Evolutionary conservation across 2,113 vertebrate genomes (phyloP).

Genomic region (Apteryx mantelli): DNA sequence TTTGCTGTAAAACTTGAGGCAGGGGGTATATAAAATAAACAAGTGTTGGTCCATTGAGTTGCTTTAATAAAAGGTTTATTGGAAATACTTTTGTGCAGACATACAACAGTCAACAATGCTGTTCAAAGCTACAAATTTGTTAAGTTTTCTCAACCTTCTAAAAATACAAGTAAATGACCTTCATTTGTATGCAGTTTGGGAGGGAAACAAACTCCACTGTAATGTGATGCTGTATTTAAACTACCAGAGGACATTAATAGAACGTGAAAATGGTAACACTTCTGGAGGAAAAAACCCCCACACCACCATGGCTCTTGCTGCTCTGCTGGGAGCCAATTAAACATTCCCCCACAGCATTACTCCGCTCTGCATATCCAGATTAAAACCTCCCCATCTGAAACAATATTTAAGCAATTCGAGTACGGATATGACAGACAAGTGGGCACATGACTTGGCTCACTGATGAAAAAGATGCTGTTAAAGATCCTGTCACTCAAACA

Average conservation of each 20-base stretch:
- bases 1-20: neutral
- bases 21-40: conserved; percentile 3
- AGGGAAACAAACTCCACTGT: conserved; percentile 59
- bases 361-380: conserved; percentile 63
- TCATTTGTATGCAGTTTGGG: conserved; percentile 70
- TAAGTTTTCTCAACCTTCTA: conserved; percentile 52
- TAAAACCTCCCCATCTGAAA: conserved; percentile 65
- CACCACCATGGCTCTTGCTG: neutral
- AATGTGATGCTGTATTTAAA: conserved; percentile 65
- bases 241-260: conserved; percentile 73
- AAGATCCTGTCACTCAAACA: conserved; percentile 8
- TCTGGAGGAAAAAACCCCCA: conserved; percentile 45
- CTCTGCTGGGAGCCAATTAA: conserved; percentile 81
- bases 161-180: conserved; percentile 66
- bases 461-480: conserved; percentile 54
- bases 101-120: conserved; percentile 70
- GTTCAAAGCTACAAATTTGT: conserved; percentile 71
- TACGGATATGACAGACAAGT: conserved; percentile 59
- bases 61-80: conserved; percentile 79
- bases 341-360: conserved; percentile 51
- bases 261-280: conserved; percentile 70
- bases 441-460: neutral
- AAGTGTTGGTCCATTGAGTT: neutral
- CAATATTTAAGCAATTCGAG: conserved; percentile 56
- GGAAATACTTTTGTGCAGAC: conserved; percentile 75